These are phyloP conservation scores for Neomonachus schauinslandi DNA, from an alignment of 2,113 vertebrate genomes.

Conservation along the genomic window DNA sequence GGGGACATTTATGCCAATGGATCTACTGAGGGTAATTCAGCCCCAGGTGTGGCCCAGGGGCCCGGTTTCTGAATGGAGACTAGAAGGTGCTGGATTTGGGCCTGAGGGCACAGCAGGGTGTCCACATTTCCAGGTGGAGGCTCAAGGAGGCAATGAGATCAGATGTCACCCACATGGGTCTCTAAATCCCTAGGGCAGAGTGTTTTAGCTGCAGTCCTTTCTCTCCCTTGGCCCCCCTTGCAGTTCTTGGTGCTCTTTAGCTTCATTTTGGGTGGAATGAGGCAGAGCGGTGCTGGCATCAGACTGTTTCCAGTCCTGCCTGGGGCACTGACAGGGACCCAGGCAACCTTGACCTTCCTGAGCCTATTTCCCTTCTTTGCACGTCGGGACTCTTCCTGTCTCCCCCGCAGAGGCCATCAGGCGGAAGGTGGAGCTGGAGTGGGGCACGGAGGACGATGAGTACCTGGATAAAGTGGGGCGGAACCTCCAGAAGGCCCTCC, in stretches of 20 bases:
- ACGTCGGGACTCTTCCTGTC: background rate
- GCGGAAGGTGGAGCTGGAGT: constrained; percentile 94
- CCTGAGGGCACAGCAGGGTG: rapidly evolving
- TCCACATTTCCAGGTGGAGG: rapidly evolving
- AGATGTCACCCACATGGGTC: rapidly evolving
- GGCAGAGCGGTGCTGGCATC: background rate
- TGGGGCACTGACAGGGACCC: too few species aligned
- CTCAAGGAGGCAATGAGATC: background rate
- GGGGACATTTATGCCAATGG: rapidly evolving
- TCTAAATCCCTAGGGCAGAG: background rate
- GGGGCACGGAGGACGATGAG: constrained; percentile 94
- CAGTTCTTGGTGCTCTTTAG: too few species aligned
- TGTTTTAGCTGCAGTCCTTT: background rate
- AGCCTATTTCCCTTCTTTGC: background rate
- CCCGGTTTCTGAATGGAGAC: background rate
- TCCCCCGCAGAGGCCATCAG: constrained; percentile 92
- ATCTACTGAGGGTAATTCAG: background rate
- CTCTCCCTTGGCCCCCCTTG: background rate
- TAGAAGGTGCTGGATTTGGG: background rate
- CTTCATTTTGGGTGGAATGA: background rate
- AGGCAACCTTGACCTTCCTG: background rate
- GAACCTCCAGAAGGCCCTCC: constrained; percentile 90
- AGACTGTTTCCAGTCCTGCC: background rate
- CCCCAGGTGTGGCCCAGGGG: background rate
- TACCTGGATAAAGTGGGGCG: constrained; percentile 94